Conservation (phyloP, 2,888 invertebrate genomes). For the Trimorus sp. region DNA sequence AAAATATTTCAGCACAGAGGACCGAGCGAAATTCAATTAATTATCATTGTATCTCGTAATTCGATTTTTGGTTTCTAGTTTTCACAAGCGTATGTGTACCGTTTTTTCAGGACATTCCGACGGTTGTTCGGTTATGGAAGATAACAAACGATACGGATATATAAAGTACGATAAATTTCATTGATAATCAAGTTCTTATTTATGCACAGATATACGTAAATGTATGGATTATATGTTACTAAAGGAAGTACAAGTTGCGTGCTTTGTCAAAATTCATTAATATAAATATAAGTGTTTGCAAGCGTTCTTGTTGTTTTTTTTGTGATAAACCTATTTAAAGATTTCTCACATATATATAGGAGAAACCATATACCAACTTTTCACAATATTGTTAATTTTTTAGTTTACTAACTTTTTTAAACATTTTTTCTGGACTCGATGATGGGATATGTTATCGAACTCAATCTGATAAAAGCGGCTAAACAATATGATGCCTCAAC, state of each 20-base stretch:
- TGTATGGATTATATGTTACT: slow-evolving; percentile 56
- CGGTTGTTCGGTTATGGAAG: slow-evolving; percentile 28
- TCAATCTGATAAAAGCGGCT: too few species aligned
- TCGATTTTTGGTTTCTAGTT: slow-evolving; percentile 5
- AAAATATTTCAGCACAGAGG: slow-evolving; percentile 30
- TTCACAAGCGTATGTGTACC: slow-evolving; percentile 4
- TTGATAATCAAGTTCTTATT: slow-evolving; percentile 70
- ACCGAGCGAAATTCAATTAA: slow-evolving; percentile 26
- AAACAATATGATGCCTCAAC: too few species aligned
- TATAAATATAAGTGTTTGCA: slow-evolving; percentile 73
- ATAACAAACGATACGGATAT: slow-evolving; percentile 29
- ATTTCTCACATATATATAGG: too few species aligned
- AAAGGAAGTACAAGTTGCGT: slow-evolving; percentile 69
- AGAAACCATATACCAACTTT: too few species aligned
- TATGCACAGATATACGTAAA: slow-evolving; percentile 67
- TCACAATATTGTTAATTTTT: too few species aligned
- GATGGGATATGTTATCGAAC: too few species aligned
- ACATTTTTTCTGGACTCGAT: too few species aligned
- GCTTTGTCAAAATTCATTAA: slow-evolving; percentile 74
- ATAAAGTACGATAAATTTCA: slow-evolving; percentile 54
- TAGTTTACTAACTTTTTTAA: too few species aligned
- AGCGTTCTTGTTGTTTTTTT: slow-evolving; percentile 64
- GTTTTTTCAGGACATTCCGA: slow-evolving; percentile 48
- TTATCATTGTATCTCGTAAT: slow-evolving; percentile 49
- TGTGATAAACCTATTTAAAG: background rate